These are phyloP conservation scores for Echeneis naucrates DNA, from an alignment of 2,797 vertebrate genomes.

Conservation along the genomic window DNA sequence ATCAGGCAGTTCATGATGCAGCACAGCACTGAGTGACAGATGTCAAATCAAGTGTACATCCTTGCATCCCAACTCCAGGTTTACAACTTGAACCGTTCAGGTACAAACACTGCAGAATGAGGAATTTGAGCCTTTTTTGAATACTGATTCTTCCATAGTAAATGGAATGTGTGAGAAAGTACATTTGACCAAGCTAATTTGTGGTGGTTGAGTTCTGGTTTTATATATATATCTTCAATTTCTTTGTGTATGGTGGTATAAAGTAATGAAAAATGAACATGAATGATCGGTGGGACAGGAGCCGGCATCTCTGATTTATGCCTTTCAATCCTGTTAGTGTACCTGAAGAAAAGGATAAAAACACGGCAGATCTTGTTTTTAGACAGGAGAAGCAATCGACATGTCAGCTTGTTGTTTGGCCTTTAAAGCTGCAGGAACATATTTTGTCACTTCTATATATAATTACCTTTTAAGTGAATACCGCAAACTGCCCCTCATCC, in stretches of 20 bases:
- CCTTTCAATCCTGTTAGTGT: neutral
- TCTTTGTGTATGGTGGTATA: no score
- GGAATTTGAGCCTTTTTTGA: no score
- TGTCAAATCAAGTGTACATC: conserved; percentile 45
- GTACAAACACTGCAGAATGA: neutral
- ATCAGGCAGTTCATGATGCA: conserved; percentile 34
- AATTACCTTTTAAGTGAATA: no score
- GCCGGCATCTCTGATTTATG: no score
- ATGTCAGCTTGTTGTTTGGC: no score
- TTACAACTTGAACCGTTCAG: neutral
- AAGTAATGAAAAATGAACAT: no score
- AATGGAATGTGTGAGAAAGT: neutral
- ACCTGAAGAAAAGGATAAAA: neutral
- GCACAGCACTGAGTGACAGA: conserved; percentile 43
- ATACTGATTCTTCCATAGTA: neutral
- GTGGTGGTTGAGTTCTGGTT: neutral
- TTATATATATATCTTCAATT: no score
- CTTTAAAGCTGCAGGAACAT: no score
- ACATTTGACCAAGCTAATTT: neutral
- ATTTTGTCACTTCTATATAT: neutral
- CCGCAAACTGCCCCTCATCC: neutral
- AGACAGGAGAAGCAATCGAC: neutral
- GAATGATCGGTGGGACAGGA: no score
- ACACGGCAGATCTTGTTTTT: neutral
- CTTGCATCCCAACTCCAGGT: conserved; percentile 2